A percentile compares a stretch with the other conserved stretches of the same genome.
These are phyloP conservation scores for Aphelinus certus DNA, from an alignment of 1,140 invertebrate genomes.

Conservation along the genomic window DNA sequence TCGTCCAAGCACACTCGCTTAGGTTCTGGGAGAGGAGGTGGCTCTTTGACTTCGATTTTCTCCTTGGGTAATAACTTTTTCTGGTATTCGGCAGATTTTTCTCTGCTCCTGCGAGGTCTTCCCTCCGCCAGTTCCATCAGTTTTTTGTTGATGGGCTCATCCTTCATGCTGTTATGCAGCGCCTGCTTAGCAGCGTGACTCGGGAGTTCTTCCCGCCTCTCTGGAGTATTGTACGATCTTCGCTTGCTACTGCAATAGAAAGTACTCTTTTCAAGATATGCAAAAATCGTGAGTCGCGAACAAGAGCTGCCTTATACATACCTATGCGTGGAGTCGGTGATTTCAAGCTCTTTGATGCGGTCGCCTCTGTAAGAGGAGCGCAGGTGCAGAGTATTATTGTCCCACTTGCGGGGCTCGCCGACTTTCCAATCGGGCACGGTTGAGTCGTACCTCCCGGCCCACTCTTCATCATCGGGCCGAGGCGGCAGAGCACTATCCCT, in stretches of 20 bases:
- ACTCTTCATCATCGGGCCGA: slow-evolving; percentile 58
- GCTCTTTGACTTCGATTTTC: slow-evolving; percentile 60
- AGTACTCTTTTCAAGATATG: neutral
- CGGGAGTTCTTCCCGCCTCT: slow-evolving; percentile 55
- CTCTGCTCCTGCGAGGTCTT: slow-evolving; percentile 54
- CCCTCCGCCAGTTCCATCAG: slow-evolving; percentile 64
- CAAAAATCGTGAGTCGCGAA: slow-evolving; percentile 39
- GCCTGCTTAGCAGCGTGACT: slow-evolving; percentile 58
- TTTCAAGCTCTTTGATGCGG: slow-evolving; percentile 59
- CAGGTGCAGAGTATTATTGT: slow-evolving; percentile 57
- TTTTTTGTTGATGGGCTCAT: slow-evolving; percentile 65
- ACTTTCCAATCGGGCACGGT: slow-evolving; percentile 61
- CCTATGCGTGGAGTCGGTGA: slow-evolving; percentile 50
- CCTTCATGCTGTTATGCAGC: slow-evolving; percentile 62
- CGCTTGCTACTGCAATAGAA: slow-evolving; percentile 49
- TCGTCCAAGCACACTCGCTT: slow-evolving; percentile 64
- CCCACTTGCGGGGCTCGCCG: slow-evolving; percentile 61
- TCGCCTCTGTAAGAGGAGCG: slow-evolving; percentile 60
- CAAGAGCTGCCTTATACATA: slow-evolving; percentile 28
- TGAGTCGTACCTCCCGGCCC: slow-evolving; percentile 56
- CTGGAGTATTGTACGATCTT: slow-evolving; percentile 55
- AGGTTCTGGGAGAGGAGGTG: slow-evolving; percentile 58
- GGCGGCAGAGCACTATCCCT: slow-evolving; percentile 54
- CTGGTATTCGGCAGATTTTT: slow-evolving; percentile 59
- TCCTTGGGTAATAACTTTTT: slow-evolving; percentile 57